A percentile compares a stretch with the other conserved stretches of the same genome.
phyloP scores from a whole-genome alignment of 1,140 invertebrate genomes.

The Aphidius gifuensis region DNA sequence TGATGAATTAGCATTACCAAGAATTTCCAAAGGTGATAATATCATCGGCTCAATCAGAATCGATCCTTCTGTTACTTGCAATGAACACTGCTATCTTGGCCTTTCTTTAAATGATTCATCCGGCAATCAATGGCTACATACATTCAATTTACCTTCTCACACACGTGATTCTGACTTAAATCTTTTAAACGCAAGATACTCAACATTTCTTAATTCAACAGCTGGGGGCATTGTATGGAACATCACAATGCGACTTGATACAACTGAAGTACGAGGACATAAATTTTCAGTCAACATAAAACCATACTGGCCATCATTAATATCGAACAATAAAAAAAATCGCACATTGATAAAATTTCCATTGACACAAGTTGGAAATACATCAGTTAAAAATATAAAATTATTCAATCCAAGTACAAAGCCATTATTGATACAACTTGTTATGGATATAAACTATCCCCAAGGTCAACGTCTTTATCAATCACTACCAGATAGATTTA shows the following conservation, averaged over 20 bases:
- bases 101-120: conserved; percentile 59
- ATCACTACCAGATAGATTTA: conserved; percentile 53
- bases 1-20: conserved; percentile 40
- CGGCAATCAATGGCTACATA: conserved; percentile 68
- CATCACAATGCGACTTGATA: conserved; percentile 73
- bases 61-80: conserved; percentile 69
- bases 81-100: conserved; percentile 74
- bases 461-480: conserved; percentile 54
- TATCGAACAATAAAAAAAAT: conserved; percentile 46
- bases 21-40: conserved; percentile 54
- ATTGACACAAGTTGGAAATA: conserved; percentile 78
- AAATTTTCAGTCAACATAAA: conserved; percentile 69
- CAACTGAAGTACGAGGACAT: conserved; percentile 70
- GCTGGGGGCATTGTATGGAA: conserved; percentile 56
- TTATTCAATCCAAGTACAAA: conserved; percentile 63
- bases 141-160: conserved; percentile 63
- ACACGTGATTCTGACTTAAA: conserved; percentile 63
- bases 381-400: conserved; percentile 62
- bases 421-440: conserved; percentile 61
- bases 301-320: conserved; percentile 70
- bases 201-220: conserved; percentile 58
- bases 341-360: conserved; percentile 67
- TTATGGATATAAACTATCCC: conserved; percentile 61
- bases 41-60: conserved; percentile 59
- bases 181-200: conserved; percentile 59